Base-by-base conservation (phyloP, 2,888 invertebrate genomes). In the Synergus umbraculus region DNA sequence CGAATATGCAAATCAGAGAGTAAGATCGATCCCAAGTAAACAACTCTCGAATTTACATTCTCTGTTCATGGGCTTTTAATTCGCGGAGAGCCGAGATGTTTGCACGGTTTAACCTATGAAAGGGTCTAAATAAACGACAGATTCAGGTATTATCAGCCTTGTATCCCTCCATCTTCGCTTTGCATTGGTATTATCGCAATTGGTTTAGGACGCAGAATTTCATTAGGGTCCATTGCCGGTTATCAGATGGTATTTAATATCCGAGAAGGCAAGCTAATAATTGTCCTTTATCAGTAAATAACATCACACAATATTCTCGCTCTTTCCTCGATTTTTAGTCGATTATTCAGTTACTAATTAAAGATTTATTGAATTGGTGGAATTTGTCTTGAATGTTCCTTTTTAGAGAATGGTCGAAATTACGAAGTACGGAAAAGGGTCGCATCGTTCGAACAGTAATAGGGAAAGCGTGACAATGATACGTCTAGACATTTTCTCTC, bases 1-100 rank as follows among this genome's bases (percentile, higher is more conserved):
- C 85, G 77, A 82, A 78, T 86, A 89, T 89, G 89, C 85, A 89
- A 87, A 90, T 89, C 83, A 83, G 79, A 85, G 78, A 80, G 85
- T 86, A 86, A 87, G 85, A 85, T 84, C 82, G 88, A 88, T 87
- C 90, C 88, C 82, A 80, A 85, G 83, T 84, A 90, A 90, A 90
- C 88, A 90, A 79, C 85, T 69, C 63, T 46, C 15, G 78, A 83
- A 89, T 90, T 89, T 89, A 86, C 88, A 86, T 89, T 86, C 86
- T 84, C 87, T 89, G 90, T 90, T 90, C 90, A 90, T 90, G 88
- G 88, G 86, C 83, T 85, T 88, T 90, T 89, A 89, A 90, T 89
- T 88, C 87, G 84, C 78, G 79, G 77, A 81, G 76, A 81, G 79
- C 80, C 66, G 43, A 37, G 69, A 69, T 77, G 77, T 76, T 65